A percentile compares a stretch with the other conserved stretches of the same genome.
phyloP scores from a whole-genome alignment of 2,888 invertebrate genomes.

The Machimus rusticus region DNA sequence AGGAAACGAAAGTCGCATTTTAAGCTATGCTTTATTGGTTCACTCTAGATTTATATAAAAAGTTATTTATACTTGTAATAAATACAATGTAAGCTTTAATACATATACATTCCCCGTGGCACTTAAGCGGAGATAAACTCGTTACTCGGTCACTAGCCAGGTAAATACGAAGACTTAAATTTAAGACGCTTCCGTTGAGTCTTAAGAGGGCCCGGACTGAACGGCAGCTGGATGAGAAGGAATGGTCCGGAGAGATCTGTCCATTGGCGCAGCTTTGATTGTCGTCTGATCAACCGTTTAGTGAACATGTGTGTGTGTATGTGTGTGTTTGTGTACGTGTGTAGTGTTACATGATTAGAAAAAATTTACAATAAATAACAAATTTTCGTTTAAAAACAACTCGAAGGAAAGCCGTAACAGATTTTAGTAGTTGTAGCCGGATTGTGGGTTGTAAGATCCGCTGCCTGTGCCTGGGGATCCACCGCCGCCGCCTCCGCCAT shows the following conservation, averaged over 20 bases:
- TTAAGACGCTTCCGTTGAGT: constrained; percentile 7
- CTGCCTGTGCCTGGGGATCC: constrained; percentile 52
- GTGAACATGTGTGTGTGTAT: not conserved
- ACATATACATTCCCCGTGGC: constrained; percentile 18
- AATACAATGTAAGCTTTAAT: constrained; percentile 29
- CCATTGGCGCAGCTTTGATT: constrained; percentile 30
- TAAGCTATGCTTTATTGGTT: constrained; percentile 33
- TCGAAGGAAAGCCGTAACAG: not conserved
- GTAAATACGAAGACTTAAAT: constrained; percentile 10
- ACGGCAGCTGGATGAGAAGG: not conserved
- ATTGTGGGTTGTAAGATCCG: constrained; percentile 62
- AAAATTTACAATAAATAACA: constrained; percentile 39
- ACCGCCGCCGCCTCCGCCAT: not conserved
- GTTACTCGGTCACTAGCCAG: constrained; percentile 34
- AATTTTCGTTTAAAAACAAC: not conserved
- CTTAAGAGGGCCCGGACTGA: not conserved
- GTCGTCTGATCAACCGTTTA: constrained; percentile 23
- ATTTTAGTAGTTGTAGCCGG: constrained; percentile 64
- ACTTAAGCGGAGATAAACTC: constrained; percentile 20
- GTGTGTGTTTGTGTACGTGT: not conserved
- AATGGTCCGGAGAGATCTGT: constrained; percentile 34
- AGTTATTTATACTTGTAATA: constrained; percentile 25
- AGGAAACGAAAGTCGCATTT: not conserved
- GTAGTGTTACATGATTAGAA: not conserved
- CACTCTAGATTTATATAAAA: constrained; percentile 23